A percentile compares a stretch with the other conserved stretches of the same genome.
Conservation (phyloP, 2,797 vertebrate species). For the Dermochelys coriacea region DNA sequence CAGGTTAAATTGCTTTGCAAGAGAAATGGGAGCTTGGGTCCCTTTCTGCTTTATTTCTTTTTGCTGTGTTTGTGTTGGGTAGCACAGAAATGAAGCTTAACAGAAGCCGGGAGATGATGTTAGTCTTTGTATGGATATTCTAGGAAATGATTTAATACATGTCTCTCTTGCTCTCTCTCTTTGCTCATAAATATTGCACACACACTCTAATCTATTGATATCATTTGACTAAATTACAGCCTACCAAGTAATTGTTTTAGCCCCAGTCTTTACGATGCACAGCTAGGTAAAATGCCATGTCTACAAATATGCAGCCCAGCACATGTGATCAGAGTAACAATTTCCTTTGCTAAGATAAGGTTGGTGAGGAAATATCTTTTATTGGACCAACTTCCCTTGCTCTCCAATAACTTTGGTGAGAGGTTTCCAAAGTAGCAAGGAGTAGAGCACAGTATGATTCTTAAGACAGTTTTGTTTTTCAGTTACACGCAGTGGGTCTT, state of each 20-base stretch:
- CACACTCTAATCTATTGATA: background rate
- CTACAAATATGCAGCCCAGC: background rate
- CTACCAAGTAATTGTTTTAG: background rate
- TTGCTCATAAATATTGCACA: slow-evolving; percentile 23
- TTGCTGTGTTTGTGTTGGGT: background rate
- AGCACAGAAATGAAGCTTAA: background rate
- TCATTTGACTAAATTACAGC: background rate
- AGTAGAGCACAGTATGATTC: background rate
- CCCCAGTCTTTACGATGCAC: background rate
- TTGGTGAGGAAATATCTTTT: background rate
- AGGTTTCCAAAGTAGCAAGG: background rate
- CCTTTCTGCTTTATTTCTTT: background rate
- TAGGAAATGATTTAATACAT: slow-evolving; percentile 20
- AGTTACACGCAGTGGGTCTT: background rate
- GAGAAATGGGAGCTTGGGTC: background rate
- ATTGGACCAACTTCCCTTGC: background rate
- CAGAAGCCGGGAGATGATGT: background rate
- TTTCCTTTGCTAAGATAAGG: background rate
- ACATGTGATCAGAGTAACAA: background rate
- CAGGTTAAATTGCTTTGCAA: background rate
- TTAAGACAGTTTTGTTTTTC: background rate
- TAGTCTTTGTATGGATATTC: background rate
- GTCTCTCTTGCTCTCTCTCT: background rate
- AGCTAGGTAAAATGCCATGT: background rate
- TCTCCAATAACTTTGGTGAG: background rate